Evolutionary conservation across 1,140 invertebrate species (phyloP), one percentile per base, ranked within the genome.

Genomic region (Chlorops oryzae): DNA sequence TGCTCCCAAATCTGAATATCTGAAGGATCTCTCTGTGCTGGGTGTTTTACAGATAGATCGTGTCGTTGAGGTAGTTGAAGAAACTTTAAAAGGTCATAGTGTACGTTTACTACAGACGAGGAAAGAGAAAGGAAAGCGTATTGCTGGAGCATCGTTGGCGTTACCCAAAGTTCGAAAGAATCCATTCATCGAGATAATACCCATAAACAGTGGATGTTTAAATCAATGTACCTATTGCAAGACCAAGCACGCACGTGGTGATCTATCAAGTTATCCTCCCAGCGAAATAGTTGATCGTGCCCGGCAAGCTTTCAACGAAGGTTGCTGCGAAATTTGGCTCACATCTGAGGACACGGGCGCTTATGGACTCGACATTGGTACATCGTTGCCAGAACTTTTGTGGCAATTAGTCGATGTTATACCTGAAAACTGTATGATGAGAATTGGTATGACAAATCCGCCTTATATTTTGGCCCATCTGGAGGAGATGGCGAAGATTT

Each of bases 141-240:
- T 82, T 5, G 93, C 93, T 1, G 94, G 93, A 1, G 90, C 93
- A 1, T 81, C 86, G 0, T 74, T 98, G 1, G 75, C 81, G 35
- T 73, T 99, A 4, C 96, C 96, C 0, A 99, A 99, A 78, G 87
- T 98, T 7, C 76, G 96, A 44, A 87, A 89, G 65, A 99, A 99
- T 77, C 90, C 92, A 4, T 75, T 98, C 0, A 90, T 99, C 54
- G 96, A 99, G 79, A 98, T 99, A 44, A 96, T 99, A 55, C 84
- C 96, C 0, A 96, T 99, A 13, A 98, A 94, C 72, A 97, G 93
- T 2, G 96, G 95, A 0, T 99, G 96, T 67, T 74, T 99, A 4
- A 99, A 99, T 76, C 90, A 97, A 59, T 99, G 96, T 70, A 98
- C 96, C 0, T 99, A 98, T 68, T 98, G 96, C 65, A 98, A 98